Evolutionary conservation across 1,140 invertebrate genomes (phyloP).

Genomic region (Formica selysi): DNA sequence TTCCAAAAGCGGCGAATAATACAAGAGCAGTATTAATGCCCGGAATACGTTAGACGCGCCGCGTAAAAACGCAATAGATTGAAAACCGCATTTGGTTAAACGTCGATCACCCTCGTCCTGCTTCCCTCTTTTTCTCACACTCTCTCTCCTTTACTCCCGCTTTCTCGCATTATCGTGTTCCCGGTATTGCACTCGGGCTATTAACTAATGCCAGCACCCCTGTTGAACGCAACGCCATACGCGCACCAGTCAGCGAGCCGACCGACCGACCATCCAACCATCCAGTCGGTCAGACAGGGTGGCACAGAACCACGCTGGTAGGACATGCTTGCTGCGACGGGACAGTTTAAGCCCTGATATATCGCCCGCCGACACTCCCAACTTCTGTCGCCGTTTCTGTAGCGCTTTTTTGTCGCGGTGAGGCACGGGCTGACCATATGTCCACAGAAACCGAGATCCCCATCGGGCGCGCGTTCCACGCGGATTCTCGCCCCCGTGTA

Average conservation of each 20-base stretch:
- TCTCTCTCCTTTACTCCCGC: slow-evolving; percentile 22
- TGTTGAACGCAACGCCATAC: slow-evolving; percentile 81
- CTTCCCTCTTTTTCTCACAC: neutral
- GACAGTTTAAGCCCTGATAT: slow-evolving; percentile 87
- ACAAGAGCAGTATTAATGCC: slow-evolving; percentile 76
- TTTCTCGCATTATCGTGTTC: slow-evolving; percentile 80
- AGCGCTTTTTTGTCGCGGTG: slow-evolving; percentile 82
- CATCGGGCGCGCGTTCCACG: slow-evolving; percentile 46
- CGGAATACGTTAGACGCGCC: slow-evolving; percentile 66
- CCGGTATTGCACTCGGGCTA: slow-evolving; percentile 78
- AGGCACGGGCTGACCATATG: slow-evolving; percentile 85
- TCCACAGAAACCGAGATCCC: slow-evolving; percentile 79
- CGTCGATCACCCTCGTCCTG: slow-evolving; percentile 68
- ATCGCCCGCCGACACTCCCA: slow-evolving; percentile 86
- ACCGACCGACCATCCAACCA: slow-evolving; percentile 55
- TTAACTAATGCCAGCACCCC: slow-evolving; percentile 85
- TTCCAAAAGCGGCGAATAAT: slow-evolving; percentile 53
- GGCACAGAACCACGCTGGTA: slow-evolving; percentile 71
- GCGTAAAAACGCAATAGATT: slow-evolving; percentile 86
- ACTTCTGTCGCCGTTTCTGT: slow-evolving; percentile 86
- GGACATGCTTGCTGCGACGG: slow-evolving; percentile 82
- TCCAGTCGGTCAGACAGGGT: slow-evolving; percentile 66
- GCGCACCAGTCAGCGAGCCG: slow-evolving; percentile 75
- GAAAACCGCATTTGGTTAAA: slow-evolving; percentile 86
- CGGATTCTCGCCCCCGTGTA: slow-evolving; percentile 39